Conservation (phyloP, 2,113 vertebrate species). For the Anguilla japonica region DNA sequence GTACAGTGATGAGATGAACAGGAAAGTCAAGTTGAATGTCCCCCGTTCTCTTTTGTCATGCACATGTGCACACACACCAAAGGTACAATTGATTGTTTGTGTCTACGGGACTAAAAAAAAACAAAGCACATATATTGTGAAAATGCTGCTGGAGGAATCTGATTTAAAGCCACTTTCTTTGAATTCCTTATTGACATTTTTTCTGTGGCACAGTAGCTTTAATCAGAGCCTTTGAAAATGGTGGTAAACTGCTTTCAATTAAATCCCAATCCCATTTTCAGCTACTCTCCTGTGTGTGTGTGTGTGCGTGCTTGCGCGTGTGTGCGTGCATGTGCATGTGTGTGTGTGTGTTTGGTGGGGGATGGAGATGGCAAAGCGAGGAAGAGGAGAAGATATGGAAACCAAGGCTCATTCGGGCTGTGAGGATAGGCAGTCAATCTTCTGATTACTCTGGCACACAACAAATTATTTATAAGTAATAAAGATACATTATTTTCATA, state of each 20-base stretch:
- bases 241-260: background rate
- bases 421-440: background rate
- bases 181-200: background rate
- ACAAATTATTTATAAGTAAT: slow-evolving; percentile 12
- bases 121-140: background rate
- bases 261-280: background rate
- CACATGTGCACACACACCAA: background rate
- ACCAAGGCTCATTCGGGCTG: background rate
- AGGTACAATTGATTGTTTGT: background rate
- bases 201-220: background rate
- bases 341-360: background rate
- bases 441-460: background rate
- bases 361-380: background rate
- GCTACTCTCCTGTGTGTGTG: background rate
- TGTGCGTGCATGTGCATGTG: background rate
- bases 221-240: background rate
- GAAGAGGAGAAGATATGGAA: background rate
- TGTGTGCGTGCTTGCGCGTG: background rate
- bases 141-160: background rate
- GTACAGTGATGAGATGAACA: too few relatives aligned
- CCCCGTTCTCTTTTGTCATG: background rate
- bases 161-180: background rate
- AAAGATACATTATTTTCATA: slow-evolving; percentile 22
- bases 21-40: too few relatives aligned
- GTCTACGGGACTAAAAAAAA: background rate